Evolutionary conservation across 2,113 vertebrate genomes (phyloP).

Genomic region (Indicator maculatus): DNA sequence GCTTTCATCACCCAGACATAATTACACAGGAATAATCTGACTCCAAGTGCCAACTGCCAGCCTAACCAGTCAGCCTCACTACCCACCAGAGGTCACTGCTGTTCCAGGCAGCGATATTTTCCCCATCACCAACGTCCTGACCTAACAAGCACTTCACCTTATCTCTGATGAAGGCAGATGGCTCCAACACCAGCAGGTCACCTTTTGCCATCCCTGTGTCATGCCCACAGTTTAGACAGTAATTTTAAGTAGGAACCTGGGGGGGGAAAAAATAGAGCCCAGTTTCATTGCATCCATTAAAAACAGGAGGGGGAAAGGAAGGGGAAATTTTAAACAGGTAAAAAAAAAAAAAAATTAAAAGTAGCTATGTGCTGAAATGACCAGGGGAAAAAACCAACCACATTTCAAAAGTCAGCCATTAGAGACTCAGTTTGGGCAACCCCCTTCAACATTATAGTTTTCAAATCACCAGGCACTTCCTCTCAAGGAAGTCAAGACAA

Average conservation of each 20-base stretch:
- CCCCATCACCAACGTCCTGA: not conserved
- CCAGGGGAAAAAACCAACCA: not conserved
- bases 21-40: fast-evolving
- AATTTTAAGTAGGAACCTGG: not conserved
- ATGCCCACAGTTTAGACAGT: fast-evolving
- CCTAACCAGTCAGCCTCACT: not conserved
- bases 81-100: constrained; percentile 53
- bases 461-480: not conserved
- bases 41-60: not conserved
- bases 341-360: not conserved
- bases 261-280: not conserved
- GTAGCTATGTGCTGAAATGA: not conserved
- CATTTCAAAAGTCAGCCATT: not conserved
- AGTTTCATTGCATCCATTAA: not conserved
- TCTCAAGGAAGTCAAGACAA: not conserved
- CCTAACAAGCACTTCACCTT: not conserved
- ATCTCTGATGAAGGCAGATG: not conserved
- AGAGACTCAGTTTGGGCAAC: not conserved
- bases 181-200: not conserved
- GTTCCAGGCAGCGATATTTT: not conserved
- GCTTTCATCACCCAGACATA: not conserved
- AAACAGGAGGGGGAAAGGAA: too few species aligned
- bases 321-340: too few species aligned
- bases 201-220: not conserved
- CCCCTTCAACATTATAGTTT: not conserved